Conservation (phyloP, 2,113 vertebrate species). For the Colaptes auratus region DNA sequence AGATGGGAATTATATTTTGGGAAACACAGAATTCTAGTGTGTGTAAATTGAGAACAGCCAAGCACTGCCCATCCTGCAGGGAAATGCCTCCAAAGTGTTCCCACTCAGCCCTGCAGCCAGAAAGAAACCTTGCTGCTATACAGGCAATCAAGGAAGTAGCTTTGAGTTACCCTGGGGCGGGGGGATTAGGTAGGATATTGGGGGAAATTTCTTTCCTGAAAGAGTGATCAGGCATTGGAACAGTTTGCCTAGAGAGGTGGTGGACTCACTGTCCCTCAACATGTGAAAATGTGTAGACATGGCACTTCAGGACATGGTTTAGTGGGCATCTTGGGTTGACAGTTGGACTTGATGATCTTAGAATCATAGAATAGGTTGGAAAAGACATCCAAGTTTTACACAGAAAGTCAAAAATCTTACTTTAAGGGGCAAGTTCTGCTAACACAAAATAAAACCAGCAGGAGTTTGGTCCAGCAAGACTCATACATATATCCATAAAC, state of each 20-base stretch:
- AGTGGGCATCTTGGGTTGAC: too few species aligned
- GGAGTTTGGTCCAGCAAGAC: neutral
- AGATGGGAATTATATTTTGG: constrained; percentile 30
- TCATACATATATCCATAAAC: neutral
- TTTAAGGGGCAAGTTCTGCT: neutral
- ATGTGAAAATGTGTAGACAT: too few species aligned
- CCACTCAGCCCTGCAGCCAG: neutral
- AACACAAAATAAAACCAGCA: neutral
- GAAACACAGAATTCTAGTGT: constrained; percentile 37
- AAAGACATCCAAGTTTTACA: too few species aligned
- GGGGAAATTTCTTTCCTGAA: too few species aligned
- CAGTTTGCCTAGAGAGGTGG: too few species aligned
- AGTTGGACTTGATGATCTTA: too few species aligned
- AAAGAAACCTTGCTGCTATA: neutral
- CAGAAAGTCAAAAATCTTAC: neutral
- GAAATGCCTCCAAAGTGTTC: neutral
- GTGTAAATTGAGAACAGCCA: constrained; percentile 31
- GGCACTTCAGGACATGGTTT: too few species aligned
- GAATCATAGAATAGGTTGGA: too few species aligned
- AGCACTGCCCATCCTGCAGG: neutral
- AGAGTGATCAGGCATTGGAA: too few species aligned
- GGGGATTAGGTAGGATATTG: too few species aligned
- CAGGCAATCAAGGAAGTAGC: neutral
- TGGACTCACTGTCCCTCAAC: too few species aligned
- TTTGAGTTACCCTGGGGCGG: too few species aligned